Evolutionary conservation across 2,888 invertebrate genomes (phyloP).

Genomic region (Callimorpha dominula): DNA sequence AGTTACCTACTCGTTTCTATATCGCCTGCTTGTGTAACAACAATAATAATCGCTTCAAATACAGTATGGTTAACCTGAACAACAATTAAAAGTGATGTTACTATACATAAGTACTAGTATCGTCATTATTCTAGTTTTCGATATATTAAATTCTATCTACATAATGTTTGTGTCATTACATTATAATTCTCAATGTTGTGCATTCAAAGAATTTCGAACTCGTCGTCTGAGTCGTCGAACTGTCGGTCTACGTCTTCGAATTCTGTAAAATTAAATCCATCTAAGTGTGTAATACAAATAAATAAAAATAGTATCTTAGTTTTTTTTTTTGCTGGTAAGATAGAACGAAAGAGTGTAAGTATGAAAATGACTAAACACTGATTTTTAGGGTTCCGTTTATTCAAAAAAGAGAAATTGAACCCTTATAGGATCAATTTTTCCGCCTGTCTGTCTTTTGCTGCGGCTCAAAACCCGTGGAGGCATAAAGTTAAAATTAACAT

Average conservation of each 20-base stretch:
- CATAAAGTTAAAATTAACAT: too few species aligned
- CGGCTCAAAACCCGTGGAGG: too few species aligned
- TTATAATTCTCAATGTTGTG: slow-evolving; percentile 4
- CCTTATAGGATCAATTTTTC: too few species aligned
- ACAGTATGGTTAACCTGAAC: slow-evolving; percentile 35
- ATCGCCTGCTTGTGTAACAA: background rate
- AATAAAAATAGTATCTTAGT: background rate
- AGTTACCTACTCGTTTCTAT: background rate
- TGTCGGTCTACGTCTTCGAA: slow-evolving; percentile 88
- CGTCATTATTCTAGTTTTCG: slow-evolving; percentile 26
- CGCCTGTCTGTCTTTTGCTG: too few species aligned
- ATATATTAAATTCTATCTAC: slow-evolving; percentile 37
- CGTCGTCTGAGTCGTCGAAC: slow-evolving; percentile 92
- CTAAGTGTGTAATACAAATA: background rate
- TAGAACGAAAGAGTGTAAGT: too few species aligned
- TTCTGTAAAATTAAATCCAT: slow-evolving; percentile 70
- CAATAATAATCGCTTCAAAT: slow-evolving; percentile 11
- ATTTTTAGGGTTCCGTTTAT: too few species aligned
- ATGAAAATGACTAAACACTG: too few species aligned
- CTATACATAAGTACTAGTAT: slow-evolving; percentile 47
- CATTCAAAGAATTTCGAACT: slow-evolving; percentile 93
- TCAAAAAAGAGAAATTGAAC: too few species aligned
- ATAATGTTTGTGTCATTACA: slow-evolving; percentile 43
- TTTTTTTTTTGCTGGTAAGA: too few species aligned
- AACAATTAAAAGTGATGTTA: slow-evolving; percentile 38